Percentiles rank a stretch among this genome's conserved stretches.
Conservation (phyloP, 1,140 invertebrate genomes). For the Drosophila miranda region DNA sequence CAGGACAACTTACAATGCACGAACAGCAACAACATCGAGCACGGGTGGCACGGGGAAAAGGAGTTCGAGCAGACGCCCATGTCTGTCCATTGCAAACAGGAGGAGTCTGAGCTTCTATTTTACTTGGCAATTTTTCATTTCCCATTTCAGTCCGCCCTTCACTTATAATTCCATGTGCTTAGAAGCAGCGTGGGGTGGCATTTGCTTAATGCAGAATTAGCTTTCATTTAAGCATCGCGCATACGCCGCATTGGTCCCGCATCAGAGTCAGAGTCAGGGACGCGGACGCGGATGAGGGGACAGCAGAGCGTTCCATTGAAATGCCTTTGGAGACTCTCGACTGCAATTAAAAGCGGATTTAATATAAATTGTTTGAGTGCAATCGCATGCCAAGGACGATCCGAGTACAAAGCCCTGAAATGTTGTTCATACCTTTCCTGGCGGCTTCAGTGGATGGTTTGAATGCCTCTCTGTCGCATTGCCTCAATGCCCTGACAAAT, state of each 20-base stretch:
- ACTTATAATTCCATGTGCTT: conserved; percentile 33
- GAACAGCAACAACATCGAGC: conserved; percentile 31
- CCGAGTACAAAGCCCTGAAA: conserved; percentile 24
- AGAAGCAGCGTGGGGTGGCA: conserved; percentile 21
- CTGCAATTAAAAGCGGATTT: conserved; percentile 68
- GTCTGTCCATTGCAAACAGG: conserved; percentile 18
- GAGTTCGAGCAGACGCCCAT: conserved; percentile 19
- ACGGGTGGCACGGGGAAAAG: conserved; percentile 1
- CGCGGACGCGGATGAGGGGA: too few relatives aligned
- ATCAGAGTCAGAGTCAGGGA: conserved; percentile 10
- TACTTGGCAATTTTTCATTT: conserved; percentile 64
- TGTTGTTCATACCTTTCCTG: conserved; percentile 9
- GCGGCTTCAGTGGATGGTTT: conserved; percentile 7
- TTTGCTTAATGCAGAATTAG: conserved; percentile 52
- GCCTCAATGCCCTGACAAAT: conserved; percentile 10
- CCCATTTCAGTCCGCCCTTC: conserved; percentile 40
- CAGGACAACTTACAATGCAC: conserved; percentile 66
- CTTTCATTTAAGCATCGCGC: conserved; percentile 25
- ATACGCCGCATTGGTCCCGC: conserved; percentile 38
- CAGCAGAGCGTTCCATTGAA: conserved; percentile 29
- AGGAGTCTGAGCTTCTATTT: conserved; percentile 47
- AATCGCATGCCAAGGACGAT: conserved; percentile 50
- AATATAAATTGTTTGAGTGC: conserved; percentile 62
- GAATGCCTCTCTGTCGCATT: neutral
- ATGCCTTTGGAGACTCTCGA: conserved; percentile 39